Conservation (phyloP, 2,797 vertebrate genomes). For the Melopsittacus undulatus region DNA sequence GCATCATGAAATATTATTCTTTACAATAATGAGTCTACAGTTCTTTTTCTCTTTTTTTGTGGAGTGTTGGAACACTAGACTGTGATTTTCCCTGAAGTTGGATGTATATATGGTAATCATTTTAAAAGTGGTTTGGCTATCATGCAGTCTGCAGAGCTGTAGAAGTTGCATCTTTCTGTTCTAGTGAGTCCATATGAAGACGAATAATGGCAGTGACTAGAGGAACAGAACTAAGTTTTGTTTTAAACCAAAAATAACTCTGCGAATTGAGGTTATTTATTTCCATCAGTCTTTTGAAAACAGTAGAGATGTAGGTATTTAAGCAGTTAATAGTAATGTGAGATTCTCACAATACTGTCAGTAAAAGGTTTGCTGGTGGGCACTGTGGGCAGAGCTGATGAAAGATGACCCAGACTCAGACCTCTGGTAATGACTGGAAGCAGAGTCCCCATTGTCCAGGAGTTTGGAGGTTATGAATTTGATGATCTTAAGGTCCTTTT, state of each 20-base stretch:
- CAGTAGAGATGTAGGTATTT: not conserved
- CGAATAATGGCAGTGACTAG: not conserved
- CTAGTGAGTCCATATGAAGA: not conserved
- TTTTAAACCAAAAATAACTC: not conserved
- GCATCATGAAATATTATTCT: not conserved
- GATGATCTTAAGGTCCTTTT: not conserved
- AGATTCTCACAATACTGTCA: not conserved
- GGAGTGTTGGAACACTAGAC: not conserved
- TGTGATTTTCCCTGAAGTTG: not conserved
- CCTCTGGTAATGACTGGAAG: not conserved
- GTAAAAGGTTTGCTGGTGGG: not conserved
- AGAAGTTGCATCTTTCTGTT: not conserved
- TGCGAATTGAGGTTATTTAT: not conserved
- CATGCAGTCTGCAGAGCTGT: not conserved
- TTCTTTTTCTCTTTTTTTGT: not conserved
- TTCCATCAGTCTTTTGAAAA: not conserved
- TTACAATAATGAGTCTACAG: not conserved
- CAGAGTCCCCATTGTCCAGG: not conserved
- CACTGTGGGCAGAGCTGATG: not conserved
- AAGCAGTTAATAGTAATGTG: not conserved
- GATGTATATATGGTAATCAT: not conserved
- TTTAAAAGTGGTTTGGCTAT: not conserved
- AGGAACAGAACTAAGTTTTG: not conserved
- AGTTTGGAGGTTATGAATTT: not conserved
- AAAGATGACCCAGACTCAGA: not conserved